Evolutionary conservation across 1,140 invertebrate species (phyloP).

Genomic region (Berghia stephanieae): DNA sequence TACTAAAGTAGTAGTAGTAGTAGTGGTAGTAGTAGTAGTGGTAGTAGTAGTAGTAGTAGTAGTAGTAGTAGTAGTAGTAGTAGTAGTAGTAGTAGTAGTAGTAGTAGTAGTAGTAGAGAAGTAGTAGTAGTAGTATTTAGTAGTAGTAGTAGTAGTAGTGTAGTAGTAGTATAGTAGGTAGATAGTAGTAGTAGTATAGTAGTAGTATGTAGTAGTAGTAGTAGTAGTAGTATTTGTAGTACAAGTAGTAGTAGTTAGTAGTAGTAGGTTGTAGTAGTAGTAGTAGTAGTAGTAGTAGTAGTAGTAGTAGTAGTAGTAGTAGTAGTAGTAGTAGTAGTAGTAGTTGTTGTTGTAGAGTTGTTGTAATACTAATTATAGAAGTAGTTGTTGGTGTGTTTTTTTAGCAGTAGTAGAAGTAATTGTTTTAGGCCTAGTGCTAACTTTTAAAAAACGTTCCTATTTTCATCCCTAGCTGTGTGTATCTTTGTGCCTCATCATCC

Average conservation of each 20-base stretch:
- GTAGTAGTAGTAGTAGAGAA: not conserved
- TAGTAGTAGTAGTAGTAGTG: too few species aligned
- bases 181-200: too few species aligned
- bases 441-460: not conserved
- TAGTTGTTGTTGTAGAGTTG: not conserved
- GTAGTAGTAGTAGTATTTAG: too few species aligned
- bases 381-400: too few species aligned
- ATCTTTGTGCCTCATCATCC: slow-evolving; percentile 47
- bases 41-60: slow-evolving; percentile 7
- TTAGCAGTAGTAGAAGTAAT: too few species aligned
- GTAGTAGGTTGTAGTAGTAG: too few species aligned
- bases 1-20: slow-evolving; percentile 6
- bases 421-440: too few species aligned
- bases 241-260: too few species aligned
- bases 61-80: slow-evolving; percentile 7
- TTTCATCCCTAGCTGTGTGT: slow-evolving; percentile 42
- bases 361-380: too few species aligned
- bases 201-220: too few species aligned
- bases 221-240: too few species aligned
- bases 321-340: slow-evolving; percentile 7
- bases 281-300: slow-evolving; percentile 8
- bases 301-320: slow-evolving; percentile 7
- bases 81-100: slow-evolving; percentile 8
- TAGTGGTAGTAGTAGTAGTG: slow-evolving; percentile 1
- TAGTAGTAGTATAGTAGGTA: too few species aligned